Base-by-base conservation (phyloP, 2,888 invertebrate species). In the Cantharis rufa region DNA sequence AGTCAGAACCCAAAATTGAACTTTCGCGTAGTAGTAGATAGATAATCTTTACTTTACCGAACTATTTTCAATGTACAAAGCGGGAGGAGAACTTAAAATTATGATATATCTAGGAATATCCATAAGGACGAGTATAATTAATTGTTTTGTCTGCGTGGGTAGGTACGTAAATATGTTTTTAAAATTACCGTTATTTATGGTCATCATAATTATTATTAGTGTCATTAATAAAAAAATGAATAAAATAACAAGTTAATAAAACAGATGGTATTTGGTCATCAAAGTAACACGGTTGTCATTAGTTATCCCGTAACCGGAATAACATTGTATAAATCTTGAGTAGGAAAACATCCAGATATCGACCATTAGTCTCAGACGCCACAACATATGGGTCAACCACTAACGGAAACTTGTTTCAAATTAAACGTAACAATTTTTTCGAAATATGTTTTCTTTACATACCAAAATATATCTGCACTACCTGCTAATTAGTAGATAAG, bases 31-130 rank as follows among this genome's bases (percentile, higher is more conserved):
- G 85, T 83, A 64, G 84, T 84, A 85, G 85, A 86, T 86, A 85
- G 85, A 86, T 85, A 86, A 86, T 85, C 85, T 84, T 83, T 84
- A 84, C 82, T 82, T 84, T 81, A 81, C 82, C 81, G 83, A 83
- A 81, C 78, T 66, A 66, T 66, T 66, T 66, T 21, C 21, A 66
- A n/a, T 48, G 48, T 48, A 48, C n/a, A 48, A n/a, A 48, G 5
- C 4, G n/a, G 48, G 48, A 48, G 13, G 48, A 48, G 5, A 48
- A 48, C 5, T 48, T 5, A n/a, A 48, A 48, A 48, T n/a, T 48
- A 48, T n/a, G 32, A n/a, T 28, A 28, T 28, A 28, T 13, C 28
- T 28, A 28, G 28, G 11, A 28, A 28, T 28, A 28, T 28, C 11
- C 2, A 11, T 11, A 10, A 28, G 13, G 13, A 13, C 13, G 11